Evolutionary conservation across 2,113 vertebrate genomes (phyloP), one percentile per base, ranked within the genome.

Genomic region (Burhinus bistriatus): DNA sequence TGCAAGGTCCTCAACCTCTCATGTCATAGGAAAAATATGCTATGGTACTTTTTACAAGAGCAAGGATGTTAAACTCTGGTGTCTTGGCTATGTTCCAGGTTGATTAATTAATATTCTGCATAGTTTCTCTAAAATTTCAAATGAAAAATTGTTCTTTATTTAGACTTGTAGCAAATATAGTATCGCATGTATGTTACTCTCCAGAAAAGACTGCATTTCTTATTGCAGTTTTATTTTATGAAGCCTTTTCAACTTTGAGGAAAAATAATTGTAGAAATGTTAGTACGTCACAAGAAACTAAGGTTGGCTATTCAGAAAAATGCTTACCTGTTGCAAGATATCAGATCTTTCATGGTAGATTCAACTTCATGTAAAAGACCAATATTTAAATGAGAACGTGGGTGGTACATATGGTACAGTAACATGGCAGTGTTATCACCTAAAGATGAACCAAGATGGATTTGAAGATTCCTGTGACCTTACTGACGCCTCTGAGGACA

Each of bases 101-200:
- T 87, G 17, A 52, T 83, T 92, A 94, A 94, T 89, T 95, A 84
- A 68, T 90, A 84, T 69, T 91, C 47, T 87, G 15, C 25, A 36
- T 40, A 61, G 14, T 89, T 75, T 36, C 36, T 52, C 38, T 83
- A 72, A 89, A 83, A 83, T 78, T 93, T 88, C 15, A 71, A 42
- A 85, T 75, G 8, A 61, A 85, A 83, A 90, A 68, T 34, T 69
- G 23, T n/a, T 26, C 36, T 84, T 83, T 87, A 78, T 90, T 92
- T 93, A 72, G 36, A 47, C 38, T 65, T 1, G 2, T 62, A 80
- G 11, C 17, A 90, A 93, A 80, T 68, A 32, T 21, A 79, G 4
- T 40, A 36, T 23, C 5, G 2, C 13, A 30, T 80, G 6, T 61
- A 45, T 4, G 2, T 30, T 75, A 23, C 6, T 17, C 30, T 85